phyloP scores from a whole-genome alignment of 2,113 vertebrate genomes.

The Geococcyx californianus region DNA sequence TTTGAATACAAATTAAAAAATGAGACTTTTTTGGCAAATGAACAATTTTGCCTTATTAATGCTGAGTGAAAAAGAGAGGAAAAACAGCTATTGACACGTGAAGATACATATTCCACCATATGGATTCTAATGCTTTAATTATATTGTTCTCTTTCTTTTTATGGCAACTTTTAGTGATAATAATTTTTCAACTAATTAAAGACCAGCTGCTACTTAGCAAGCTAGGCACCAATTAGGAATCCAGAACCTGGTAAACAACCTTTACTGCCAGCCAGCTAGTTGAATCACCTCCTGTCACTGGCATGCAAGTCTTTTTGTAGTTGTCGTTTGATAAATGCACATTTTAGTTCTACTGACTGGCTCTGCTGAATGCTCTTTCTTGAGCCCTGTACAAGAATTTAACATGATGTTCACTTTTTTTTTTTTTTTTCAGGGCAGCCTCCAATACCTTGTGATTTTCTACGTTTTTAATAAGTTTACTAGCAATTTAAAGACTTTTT shows the following conservation, averaged over 20 bases:
- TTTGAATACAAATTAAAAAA: conserved; percentile 29
- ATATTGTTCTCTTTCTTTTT: conserved; percentile 77
- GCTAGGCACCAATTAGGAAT: conserved; percentile 78
- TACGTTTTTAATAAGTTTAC: neutral
- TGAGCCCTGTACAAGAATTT: conserved; percentile 8
- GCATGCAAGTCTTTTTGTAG: conserved; percentile 57
- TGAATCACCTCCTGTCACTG: conserved; percentile 79
- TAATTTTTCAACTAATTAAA: conserved; percentile 87
- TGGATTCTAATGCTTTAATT: conserved; percentile 79
- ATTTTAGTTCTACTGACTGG: conserved; percentile 40
- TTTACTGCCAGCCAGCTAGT: conserved; percentile 75
- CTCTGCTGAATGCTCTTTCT: conserved; percentile 39
- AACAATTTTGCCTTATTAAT: conserved; percentile 62
- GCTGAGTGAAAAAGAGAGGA: conserved; percentile 27
- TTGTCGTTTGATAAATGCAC: conserved; percentile 67
- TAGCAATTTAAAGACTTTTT: neutral
- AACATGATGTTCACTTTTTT: neutral
- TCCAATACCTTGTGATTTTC: neutral
- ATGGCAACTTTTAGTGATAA: conserved; percentile 78
- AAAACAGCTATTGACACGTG: conserved; percentile 67
- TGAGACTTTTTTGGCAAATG: neutral
- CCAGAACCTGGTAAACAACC: conserved; percentile 78
- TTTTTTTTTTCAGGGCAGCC: neutral
- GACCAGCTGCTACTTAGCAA: conserved; percentile 82
- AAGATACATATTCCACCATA: conserved; percentile 72